Base-by-base conservation (phyloP, 1,140 invertebrate genomes). In the Sycophaga agraensis region DNA sequence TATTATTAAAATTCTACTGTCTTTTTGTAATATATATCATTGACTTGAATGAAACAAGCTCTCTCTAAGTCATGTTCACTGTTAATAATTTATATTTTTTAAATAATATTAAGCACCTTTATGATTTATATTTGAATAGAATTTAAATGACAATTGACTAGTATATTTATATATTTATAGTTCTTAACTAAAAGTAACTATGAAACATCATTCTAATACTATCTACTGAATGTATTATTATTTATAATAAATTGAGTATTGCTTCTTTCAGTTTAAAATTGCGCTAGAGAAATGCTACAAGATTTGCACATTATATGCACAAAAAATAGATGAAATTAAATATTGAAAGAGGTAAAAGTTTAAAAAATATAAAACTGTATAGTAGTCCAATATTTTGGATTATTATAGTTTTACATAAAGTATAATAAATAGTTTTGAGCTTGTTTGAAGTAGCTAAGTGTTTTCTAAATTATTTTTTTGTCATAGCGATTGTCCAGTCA, bases 371-470 rank as follows among this genome's bases (percentile, higher is more conserved):
- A 45, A 9, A 19, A 34, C n/a, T 16, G 3, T 21, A 22, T 22
- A 11, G 2, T 34, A 42, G 39, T 37, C 22, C 34, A 45, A 4
- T 45, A 21, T 31, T 43, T 34, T 42, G 11, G 16, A 56, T 50
- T 50, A 65, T 16, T 21, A 45, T 57, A 37, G n/a, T 46, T 46
- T 55, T n/a, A 50, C 46, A 63, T 31, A 64, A 50, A 66, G 59
- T 54, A 42, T 60, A 51, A 26, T 37, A 26, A 49, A 65, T 65
- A 68, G 65, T 59, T 66, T 45, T 48, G 65, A 53, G 35, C 19
- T 34, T 50, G 48, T 66, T 21, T 54, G 61, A 66, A 45, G 64
- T 39, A 57, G 26, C 60, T 12, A 45, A 56, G 60, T 56, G 45
- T 17, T 34, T 31, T 56, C 53, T 17, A 4, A 49, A 42, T 42